These are phyloP conservation scores for Palythoa grandis DNA, from an alignment of 92 coral and sea anemone species.

Conservation along the genomic window DNA sequence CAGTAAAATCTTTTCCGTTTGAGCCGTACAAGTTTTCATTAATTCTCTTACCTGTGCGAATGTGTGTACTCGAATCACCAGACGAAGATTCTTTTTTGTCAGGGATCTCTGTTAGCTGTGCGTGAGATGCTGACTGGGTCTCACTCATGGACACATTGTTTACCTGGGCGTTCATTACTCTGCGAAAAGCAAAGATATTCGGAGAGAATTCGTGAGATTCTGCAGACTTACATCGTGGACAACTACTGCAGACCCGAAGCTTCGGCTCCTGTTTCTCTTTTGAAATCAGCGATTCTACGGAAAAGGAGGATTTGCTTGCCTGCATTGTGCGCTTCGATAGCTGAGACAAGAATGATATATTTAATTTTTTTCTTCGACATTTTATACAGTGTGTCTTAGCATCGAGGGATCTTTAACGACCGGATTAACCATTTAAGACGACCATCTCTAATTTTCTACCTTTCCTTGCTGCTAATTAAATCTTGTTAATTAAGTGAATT, in stretches of 20 bases:
- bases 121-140: conserved; percentile 27
- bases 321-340: conserved; percentile 51
- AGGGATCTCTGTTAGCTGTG: conserved; percentile 15
- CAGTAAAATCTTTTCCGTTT: neutral
- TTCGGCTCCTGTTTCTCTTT: conserved; percentile 43
- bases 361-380: conserved; percentile 12
- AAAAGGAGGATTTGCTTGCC: conserved; percentile 65
- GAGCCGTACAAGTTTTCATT: neutral
- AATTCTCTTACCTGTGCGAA: conserved; percentile 28
- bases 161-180: conserved; percentile 35
- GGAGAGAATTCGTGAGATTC: conserved; percentile 34
- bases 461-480: conserved; percentile 32
- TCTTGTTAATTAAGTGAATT: conserved; percentile 45
- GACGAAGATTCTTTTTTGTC: conserved; percentile 26
- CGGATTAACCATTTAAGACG: conserved; percentile 32
- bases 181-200: conserved; percentile 32
- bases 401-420: conserved; percentile 30
- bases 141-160: conserved; percentile 6
- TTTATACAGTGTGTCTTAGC: conserved; percentile 43
- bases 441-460: conserved; percentile 36
- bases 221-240: conserved; percentile 29
- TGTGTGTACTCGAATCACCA: neutral
- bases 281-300: conserved; percentile 84
- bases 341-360: neutral
- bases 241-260: conserved; percentile 16